Evolutionary conservation across 1,140 invertebrate genomes (phyloP).

Genomic region (Ostrea edulis): DNA sequence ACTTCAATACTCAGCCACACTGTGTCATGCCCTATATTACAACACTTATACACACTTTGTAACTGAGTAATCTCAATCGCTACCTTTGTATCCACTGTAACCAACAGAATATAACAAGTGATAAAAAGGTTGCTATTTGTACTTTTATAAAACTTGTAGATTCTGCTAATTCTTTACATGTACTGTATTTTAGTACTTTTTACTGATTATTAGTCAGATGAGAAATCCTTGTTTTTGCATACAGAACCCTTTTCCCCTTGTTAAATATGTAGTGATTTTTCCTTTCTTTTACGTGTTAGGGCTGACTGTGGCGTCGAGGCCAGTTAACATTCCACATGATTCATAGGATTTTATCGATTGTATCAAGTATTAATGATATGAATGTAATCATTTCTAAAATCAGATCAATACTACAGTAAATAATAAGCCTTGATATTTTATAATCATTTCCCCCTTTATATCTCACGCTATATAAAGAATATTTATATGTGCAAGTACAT

Average conservation of each 20-base stretch:
- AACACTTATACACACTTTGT: conserved; percentile 1
- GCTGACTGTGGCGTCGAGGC: conserved; percentile 19
- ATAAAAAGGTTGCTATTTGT: not conserved
- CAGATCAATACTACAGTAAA: conserved; percentile 2
- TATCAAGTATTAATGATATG: conserved; percentile 12
- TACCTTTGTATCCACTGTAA: not conserved
- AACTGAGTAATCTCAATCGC: not conserved
- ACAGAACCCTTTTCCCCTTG: not conserved
- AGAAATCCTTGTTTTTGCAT: conserved; percentile 21
- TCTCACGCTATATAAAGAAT: conserved; percentile 11
- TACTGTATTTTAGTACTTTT: not conserved
- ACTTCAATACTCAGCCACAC: conserved; percentile 17
- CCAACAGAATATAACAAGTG: not conserved
- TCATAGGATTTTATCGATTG: not conserved
- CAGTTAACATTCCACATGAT: conserved; percentile 27
- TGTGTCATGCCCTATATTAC: not conserved
- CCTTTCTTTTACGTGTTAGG: not conserved
- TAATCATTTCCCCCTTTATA: not conserved
- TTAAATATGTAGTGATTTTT: not conserved
- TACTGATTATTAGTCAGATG: not conserved
- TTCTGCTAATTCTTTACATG: not conserved
- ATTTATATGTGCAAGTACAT: not conserved
- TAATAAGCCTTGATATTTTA: conserved; percentile 12
- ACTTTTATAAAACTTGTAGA: conserved; percentile 8
- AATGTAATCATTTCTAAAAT: not conserved